Evolutionary conservation across 2,888 invertebrate genomes (phyloP).

Genomic region (Drosophila acutilabella): DNA sequence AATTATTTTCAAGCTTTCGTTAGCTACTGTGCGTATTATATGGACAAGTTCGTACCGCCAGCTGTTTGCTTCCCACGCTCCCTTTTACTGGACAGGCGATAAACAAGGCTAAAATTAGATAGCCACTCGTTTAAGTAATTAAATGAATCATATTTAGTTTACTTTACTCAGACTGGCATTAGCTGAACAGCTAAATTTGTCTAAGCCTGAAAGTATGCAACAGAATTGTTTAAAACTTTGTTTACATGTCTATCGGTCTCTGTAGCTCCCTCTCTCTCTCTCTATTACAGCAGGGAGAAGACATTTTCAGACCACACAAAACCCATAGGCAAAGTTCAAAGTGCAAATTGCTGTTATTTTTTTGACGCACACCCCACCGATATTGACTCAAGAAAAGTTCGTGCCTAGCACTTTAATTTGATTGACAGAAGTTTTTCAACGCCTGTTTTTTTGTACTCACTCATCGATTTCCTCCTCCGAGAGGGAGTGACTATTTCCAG

Average conservation of each 20-base stretch:
- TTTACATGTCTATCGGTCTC: background rate
- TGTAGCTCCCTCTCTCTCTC: background rate
- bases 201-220: conserved; percentile 15
- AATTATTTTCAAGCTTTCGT: background rate
- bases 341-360: conserved; percentile 41
- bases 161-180: background rate
- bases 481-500: conserved; percentile 86
- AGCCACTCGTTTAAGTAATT: conserved; percentile 22
- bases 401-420: conserved; percentile 43
- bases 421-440: conserved; percentile 17
- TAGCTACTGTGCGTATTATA: conserved; percentile 52
- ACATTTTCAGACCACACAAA: background rate
- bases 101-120: conserved; percentile 16
- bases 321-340: conserved; percentile 53
- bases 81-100: background rate
- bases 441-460: conserved; percentile 86
- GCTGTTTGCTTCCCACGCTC: conserved; percentile 2
- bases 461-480: conserved; percentile 90
- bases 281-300: background rate
- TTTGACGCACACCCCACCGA: background rate
- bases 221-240: background rate
- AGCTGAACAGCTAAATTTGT: background rate
- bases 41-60: conserved; percentile 15
- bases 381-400: conserved; percentile 49
- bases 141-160: conserved; percentile 34